Conservation (phyloP, 2,797 vertebrate species). For the Pygocentrus nattereri region DNA sequence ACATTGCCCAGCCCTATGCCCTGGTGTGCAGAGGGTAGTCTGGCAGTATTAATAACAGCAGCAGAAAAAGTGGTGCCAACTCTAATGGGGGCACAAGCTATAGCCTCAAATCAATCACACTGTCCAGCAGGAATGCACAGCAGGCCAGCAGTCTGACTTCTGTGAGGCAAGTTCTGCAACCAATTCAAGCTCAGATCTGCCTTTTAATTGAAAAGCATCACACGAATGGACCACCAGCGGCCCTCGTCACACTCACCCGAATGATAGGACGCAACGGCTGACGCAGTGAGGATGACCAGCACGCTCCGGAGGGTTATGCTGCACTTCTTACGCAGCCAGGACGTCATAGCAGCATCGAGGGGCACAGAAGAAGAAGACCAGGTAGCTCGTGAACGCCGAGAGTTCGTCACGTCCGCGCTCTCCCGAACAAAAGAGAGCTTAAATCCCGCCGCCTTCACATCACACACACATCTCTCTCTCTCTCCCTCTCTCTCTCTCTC, state of each 20-base stretch:
- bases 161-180: not conserved
- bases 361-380: constrained; percentile 36
- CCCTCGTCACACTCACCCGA: constrained; percentile 69
- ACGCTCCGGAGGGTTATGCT: constrained; percentile 69
- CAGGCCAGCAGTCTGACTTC: not conserved
- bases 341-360: constrained; percentile 78
- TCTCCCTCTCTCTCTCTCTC: not conserved
- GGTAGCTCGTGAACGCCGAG: constrained; percentile 50
- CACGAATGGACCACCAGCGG: not conserved
- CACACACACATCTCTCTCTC: not conserved
- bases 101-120: not conserved
- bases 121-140: not conserved
- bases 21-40: too few relatives aligned
- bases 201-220: not conserved
- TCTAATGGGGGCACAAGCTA: not conserved
- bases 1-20: too few relatives aligned
- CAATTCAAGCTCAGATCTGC: not conserved
- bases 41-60: too few relatives aligned
- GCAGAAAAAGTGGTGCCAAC: too few relatives aligned
- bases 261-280: constrained; percentile 60
- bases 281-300: constrained; percentile 61
- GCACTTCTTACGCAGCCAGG: constrained; percentile 72
- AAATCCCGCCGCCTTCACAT: constrained; percentile 54
- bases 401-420: not conserved
- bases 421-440: constrained; percentile 72